Percentiles rank a stretch among this genome's conserved stretches.
Conservation (phyloP, 2,113 vertebrate species). For the Brachyistius frenatus region DNA sequence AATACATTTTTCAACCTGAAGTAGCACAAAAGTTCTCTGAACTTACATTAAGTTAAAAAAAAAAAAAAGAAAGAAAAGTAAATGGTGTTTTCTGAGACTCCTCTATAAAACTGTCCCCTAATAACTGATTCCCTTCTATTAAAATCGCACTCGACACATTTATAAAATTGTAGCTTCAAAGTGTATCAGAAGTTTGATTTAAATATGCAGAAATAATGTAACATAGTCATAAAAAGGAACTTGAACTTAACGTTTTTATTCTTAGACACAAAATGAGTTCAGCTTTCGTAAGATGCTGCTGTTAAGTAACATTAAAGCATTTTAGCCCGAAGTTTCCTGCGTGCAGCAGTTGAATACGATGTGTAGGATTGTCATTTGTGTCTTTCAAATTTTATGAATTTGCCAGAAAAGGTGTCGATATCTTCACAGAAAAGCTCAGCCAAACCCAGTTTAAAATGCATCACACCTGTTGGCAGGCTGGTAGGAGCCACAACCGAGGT, state of each 20-base stretch:
- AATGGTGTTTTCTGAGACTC: background rate
- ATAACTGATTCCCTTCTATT: too few relatives aligned
- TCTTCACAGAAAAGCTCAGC: conserved; percentile 6
- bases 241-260: conserved; percentile 8
- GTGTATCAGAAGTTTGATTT: background rate
- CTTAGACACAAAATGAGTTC: background rate
- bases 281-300: conserved; percentile 9
- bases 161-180: background rate
- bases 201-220: background rate
- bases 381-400: conserved; percentile 18
- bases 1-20: background rate
- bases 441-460: conserved; percentile 38
- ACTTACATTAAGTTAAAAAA: background rate
- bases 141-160: too few relatives aligned
- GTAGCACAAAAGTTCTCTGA: background rate
- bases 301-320: background rate
- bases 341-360: background rate
- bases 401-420: background rate
- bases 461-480: conserved; percentile 96
- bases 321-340: background rate
- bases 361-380: conserved; percentile 10
- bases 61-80: background rate
- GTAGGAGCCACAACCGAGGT: conserved; percentile 95
- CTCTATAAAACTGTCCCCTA: background rate
- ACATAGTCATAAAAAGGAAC: background rate